phyloP scores from a whole-genome alignment of 2,888 invertebrate species.

The Punctoribates punctum region DNA sequence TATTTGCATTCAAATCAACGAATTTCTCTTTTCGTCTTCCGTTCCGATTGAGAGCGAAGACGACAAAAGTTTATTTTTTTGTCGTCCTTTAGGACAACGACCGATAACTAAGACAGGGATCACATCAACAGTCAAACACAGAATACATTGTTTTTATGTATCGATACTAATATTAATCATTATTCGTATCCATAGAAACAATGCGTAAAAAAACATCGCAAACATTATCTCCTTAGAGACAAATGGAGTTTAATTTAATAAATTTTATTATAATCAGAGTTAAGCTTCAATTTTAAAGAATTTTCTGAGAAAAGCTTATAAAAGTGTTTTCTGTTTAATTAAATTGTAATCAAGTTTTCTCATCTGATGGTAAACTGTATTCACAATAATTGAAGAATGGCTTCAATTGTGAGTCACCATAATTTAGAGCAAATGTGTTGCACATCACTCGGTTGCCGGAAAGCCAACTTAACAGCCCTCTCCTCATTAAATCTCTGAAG shows the following conservation, averaged over 20 bases:
- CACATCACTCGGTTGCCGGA: neutral
- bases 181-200: slow-evolving; percentile 17
- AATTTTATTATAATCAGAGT: neutral
- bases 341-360: neutral
- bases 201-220: neutral
- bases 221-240: slow-evolving; percentile 35
- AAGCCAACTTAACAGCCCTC: neutral
- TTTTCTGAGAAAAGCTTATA: neutral
- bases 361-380: neutral
- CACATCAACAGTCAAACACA: neutral
- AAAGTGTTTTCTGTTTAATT: neutral
- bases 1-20: neutral
- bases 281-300: neutral
- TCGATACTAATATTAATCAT: neutral
- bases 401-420: neutral
- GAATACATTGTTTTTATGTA: neutral
- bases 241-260: neutral
- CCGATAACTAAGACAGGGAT: slow-evolving; percentile 1
- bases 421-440: slow-evolving; percentile 25
- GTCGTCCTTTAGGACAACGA: slow-evolving; percentile 11
- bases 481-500: neutral
- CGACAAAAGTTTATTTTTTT: neutral
- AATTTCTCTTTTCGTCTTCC: neutral
- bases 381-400: too few species aligned
- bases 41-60: neutral